A percentile compares a stretch with the other conserved stretches of the same genome.
These are phyloP conservation scores for Apodemus speciosus DNA, from an alignment of 2,113 vertebrate species.

Conservation along the genomic window DNA sequence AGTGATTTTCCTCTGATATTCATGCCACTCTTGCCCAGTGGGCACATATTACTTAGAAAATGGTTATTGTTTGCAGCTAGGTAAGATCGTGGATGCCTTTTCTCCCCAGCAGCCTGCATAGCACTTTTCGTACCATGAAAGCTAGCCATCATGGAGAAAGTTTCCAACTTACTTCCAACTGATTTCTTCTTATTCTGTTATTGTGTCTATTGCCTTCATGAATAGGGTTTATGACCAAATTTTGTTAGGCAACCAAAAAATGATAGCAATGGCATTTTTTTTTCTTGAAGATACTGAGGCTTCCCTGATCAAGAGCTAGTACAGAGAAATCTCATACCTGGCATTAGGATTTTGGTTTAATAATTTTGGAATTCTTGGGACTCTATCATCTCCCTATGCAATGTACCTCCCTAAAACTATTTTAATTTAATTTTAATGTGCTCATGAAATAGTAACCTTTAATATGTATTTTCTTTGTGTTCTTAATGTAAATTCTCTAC, in stretches of 20 bases:
- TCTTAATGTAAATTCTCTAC: neutral
- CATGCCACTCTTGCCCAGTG: no score
- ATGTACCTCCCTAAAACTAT: no score
- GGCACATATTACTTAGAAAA: neutral
- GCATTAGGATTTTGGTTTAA: neutral
- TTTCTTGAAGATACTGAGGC: neutral
- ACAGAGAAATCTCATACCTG: neutral
- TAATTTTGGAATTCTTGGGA: neutral
- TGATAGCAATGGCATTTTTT: neutral
- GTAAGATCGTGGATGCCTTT: neutral
- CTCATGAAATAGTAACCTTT: neutral
- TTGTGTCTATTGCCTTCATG: neutral
- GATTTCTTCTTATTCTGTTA: neutral
- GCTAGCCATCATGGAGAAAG: neutral
- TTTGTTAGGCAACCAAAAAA: neutral
- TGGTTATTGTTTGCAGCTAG: neutral
- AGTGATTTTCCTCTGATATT: neutral
- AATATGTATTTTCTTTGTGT: neutral
- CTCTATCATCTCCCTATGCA: neutral
- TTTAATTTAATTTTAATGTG: neutral
- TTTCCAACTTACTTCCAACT: no score
- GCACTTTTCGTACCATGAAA: neutral
- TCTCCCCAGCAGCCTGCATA: neutral
- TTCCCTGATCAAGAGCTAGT: neutral
- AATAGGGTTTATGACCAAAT: neutral